Base-by-base conservation (phyloP, 2,888 invertebrate species). In the Hirtodrosophila trivittata region DNA sequence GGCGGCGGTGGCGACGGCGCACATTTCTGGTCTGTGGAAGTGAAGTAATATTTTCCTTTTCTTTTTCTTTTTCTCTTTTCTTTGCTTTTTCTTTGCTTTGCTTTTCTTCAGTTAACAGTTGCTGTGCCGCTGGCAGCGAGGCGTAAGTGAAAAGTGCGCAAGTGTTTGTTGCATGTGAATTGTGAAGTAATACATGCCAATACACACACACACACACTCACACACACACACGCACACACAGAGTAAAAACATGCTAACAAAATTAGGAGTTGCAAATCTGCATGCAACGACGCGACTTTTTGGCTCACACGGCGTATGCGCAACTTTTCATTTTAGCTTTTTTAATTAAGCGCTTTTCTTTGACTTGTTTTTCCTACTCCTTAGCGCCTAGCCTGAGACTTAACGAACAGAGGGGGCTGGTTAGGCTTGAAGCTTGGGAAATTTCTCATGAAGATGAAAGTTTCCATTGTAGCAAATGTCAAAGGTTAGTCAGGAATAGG, bases 1-100 rank as follows among this genome's bases (percentile, higher is more conserved):
- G 66, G 63, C 46, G 39, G 10, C 45, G 43, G 18, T 50, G 4
- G 26, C 33, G 33, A 33, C 42, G 46, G 56, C 64, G 32, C 84
- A 81, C 82, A 85, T 81, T 86, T 83, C 84, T 83, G 81, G 81
- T 86, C 80, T 86, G 71, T 73, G 86, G 83, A 83, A 81, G 78
- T 87, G 88, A 86, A 88, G 83, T 88, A 87, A 87, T 87, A 85
- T 86, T 77, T 81, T 80, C 75, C 77, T 66, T 70, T 66, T 75
- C 66, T 52, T 45, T 59, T 45, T n/a, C 52, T 75, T 45, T 59
- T 57, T 55, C 77, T 59, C 71, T 75, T 67, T 68, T 58, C 65
- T 51, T 41, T 64, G 62, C 66, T 56, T 26, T 13, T 25, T 12
- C 46, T 14, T 63, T 58, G 56, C 42, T 77, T 81, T 80, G 73